These are phyloP conservation scores for Sylvilagus floridanus DNA, from an alignment of 2,797 vertebrate genomes.

Conservation along the genomic window DNA sequence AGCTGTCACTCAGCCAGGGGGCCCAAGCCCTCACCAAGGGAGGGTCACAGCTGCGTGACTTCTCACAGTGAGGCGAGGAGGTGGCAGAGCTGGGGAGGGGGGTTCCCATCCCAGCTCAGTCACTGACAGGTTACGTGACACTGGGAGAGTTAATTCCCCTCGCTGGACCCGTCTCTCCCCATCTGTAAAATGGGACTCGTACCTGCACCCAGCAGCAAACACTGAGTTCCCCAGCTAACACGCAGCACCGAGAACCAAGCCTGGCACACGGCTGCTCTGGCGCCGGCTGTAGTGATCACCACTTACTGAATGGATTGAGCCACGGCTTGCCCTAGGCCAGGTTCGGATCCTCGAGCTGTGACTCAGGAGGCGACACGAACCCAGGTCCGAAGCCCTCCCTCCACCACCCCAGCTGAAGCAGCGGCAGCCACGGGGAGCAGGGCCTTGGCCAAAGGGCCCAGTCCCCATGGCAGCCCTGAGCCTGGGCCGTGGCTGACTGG, in stretches of 20 bases:
- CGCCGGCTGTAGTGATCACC: accelerated
- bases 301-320: not conserved
- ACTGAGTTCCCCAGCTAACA: not conserved
- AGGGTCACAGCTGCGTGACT: not conserved
- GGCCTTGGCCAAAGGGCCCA: not conserved
- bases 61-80: too few relatives aligned
- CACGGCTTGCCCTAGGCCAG: not conserved
- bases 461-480: accelerated
- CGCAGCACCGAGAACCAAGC: not conserved
- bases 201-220: not conserved
- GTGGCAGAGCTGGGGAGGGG: not conserved
- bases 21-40: too few relatives aligned
- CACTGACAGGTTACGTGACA: not conserved
- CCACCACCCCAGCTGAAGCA: not conserved
- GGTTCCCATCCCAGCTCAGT: not conserved
- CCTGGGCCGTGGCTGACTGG: not conserved
- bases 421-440: not conserved
- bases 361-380: not conserved
- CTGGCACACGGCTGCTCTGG: accelerated
- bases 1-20: not conserved
- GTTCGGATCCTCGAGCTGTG: not conserved
- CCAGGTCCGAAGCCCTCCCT: not conserved
- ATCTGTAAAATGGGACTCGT: too few relatives aligned
- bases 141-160: not conserved
- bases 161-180: not conserved